phyloP scores from a whole-genome alignment of 2,113 vertebrate genomes.

The Sinosuthora webbiana region DNA sequence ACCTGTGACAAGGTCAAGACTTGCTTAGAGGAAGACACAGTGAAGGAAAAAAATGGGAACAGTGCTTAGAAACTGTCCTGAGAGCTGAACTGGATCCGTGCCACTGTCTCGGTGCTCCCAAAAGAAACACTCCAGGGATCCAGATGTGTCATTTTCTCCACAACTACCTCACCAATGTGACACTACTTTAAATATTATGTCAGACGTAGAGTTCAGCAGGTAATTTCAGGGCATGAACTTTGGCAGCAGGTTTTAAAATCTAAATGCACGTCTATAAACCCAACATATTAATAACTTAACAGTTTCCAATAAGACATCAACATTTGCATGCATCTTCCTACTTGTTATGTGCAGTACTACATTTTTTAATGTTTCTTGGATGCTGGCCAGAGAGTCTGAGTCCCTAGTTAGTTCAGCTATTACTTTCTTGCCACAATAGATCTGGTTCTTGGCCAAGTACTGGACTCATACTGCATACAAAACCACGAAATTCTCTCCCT shows the following conservation, averaged over 20 bases:
- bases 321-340: conserved; percentile 78
- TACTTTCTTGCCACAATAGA: conserved; percentile 80
- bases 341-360: conserved; percentile 78
- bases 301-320: conserved; percentile 79
- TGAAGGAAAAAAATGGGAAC: background rate
- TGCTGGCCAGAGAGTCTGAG: conserved; percentile 75
- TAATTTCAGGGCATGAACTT: conserved; percentile 29
- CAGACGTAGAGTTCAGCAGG: background rate
- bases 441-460: conserved; percentile 75
- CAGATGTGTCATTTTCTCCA: background rate
- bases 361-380: conserved; percentile 78
- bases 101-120: background rate
- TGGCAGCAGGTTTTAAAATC: conserved; percentile 24
- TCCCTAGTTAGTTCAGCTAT: conserved; percentile 82
- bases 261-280: conserved; percentile 56
- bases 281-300: conserved; percentile 78
- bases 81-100: background rate
- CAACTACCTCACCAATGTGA: background rate
- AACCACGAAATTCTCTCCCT: conserved; percentile 57
- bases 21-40: background rate
- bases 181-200: conserved; percentile 8
- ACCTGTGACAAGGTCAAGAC: background rate
- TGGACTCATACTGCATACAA: conserved; percentile 76
- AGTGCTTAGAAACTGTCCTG: background rate
- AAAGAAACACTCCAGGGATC: background rate